Evolutionary conservation across 2,113 vertebrate species (phyloP), one percentile per base, ranked within the genome.

Genomic region (Ailuropoda melanoleuca): DNA sequence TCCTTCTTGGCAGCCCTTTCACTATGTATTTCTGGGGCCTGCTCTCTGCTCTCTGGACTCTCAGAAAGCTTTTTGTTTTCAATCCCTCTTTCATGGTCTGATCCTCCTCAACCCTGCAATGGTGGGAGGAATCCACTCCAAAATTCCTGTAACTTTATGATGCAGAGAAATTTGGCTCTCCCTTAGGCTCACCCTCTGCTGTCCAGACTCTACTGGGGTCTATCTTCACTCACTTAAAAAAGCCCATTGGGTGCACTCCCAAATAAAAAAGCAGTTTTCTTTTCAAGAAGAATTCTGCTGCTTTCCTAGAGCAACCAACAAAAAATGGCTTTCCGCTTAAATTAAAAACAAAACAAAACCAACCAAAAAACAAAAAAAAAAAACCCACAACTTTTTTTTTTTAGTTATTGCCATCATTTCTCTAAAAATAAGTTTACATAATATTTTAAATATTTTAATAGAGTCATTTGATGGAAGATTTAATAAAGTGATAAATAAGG

Each of bases 121-220:
- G 64, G 50, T 88, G 24, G 4, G 34, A 37, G 24, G 34, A 88
- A 64, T 26, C 66, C 92, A 96, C 82, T 97, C 23, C 58, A 81
- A 89, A 95, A 98, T 97, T 98, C 95, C 95, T 93, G 43, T 83
- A 90, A 83, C 92, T 98, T 96, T 56, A 46, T 68, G 89, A 93
- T 91, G 92, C 92, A 68, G 93, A 97, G 77, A 96, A 97, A 87
- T 64, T 93, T 97, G 96, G 82, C 91, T 77, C 3, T 83, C 29
- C 46, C 24, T 86, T 48, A 88, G 46, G 84, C 37, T 75, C 11
- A 64, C 64, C 31, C 17, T 93, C 80, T 93, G 29, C 62, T 2
- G 3, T 58, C 55, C 39, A 78, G 39, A 88, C 72, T 97, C 60
- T 80, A 75, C 80, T 90, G 50, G 31, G 19, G 55, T 93, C 46